These are phyloP conservation scores for Erebia ligea DNA, from an alignment of 2,888 invertebrate genomes.

Conservation along the genomic window DNA sequence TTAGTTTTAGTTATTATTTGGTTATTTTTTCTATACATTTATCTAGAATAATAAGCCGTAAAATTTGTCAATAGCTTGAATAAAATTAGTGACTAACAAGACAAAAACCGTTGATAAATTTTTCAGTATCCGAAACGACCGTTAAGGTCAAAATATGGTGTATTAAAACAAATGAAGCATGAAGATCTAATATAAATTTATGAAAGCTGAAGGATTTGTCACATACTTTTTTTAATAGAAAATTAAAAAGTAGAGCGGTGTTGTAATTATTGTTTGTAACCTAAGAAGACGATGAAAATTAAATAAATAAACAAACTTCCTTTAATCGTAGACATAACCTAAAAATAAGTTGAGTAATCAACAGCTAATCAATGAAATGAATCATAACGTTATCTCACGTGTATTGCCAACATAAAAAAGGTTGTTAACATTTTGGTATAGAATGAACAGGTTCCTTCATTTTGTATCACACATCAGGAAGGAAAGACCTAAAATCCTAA, in stretches of 20 bases:
- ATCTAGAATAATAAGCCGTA: not conserved
- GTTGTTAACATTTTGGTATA: conserved; percentile 40
- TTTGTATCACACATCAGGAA: conserved; percentile 7
- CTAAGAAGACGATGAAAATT: not conserved
- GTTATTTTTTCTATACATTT: not conserved
- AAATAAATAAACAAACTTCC: not conserved
- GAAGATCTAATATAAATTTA: not conserved
- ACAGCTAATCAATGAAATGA: conserved; percentile 36
- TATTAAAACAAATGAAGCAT: not conserved
- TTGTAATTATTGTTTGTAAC: not conserved
- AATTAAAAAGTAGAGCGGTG: not conserved
- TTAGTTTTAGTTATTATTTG: not conserved
- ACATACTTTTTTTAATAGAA: not conserved
- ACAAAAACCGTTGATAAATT: not conserved
- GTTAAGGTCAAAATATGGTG: not conserved
- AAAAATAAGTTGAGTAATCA: conserved; percentile 44
- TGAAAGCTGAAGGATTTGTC: too few relatives aligned
- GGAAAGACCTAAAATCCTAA: not conserved
- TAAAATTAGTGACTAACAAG: not conserved
- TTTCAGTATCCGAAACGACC: not conserved
- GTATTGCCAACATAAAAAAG: conserved; percentile 51
- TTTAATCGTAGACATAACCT: conserved; percentile 43
- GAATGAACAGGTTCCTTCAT: not conserved
- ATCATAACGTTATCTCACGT: conserved; percentile 46
- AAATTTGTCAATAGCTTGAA: too few relatives aligned